Evolutionary conservation across 1,140 invertebrate genomes (phyloP).

Genomic region (Bombus polaris): DNA sequence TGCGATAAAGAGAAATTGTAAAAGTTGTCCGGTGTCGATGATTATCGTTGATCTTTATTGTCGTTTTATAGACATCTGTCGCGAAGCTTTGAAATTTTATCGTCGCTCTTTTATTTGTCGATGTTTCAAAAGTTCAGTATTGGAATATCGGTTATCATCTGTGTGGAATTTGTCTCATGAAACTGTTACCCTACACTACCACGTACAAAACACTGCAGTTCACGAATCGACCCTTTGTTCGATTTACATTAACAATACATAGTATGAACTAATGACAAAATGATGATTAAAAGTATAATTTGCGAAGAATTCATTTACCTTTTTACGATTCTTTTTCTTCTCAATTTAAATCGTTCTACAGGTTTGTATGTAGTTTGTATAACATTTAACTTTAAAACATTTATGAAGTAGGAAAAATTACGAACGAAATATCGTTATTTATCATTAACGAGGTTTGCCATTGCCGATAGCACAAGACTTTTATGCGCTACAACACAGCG

Average conservation of each 20-base stretch:
- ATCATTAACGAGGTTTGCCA: too few relatives aligned
- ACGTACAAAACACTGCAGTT: not conserved
- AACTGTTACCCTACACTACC: not conserved
- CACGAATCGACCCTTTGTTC: too few relatives aligned
- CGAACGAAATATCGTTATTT: too few relatives aligned
- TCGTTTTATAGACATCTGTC: not conserved
- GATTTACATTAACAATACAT: too few relatives aligned
- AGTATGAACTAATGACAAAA: not conserved
- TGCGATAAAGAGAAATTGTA: too few relatives aligned
- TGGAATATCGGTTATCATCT: conserved; percentile 2
- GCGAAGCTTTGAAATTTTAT: not conserved
- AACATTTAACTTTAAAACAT: too few relatives aligned
- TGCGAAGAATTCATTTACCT: too few relatives aligned
- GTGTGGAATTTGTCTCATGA: not conserved
- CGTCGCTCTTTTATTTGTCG: not conserved
- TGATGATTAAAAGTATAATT: not conserved
- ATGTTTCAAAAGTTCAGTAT: not conserved
- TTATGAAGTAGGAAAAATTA: too few relatives aligned
- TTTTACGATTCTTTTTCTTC: too few relatives aligned
- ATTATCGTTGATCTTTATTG: not conserved
- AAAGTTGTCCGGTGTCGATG: not conserved
- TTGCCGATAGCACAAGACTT: not conserved
- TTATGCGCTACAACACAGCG: not conserved
- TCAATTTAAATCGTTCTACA: too few relatives aligned
- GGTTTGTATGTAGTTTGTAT: too few relatives aligned